Evolutionary conservation across 2,797 vertebrate species (phyloP), one percentile per base, ranked within the genome.

Genomic region (Bryconaethiops microstoma): DNA sequence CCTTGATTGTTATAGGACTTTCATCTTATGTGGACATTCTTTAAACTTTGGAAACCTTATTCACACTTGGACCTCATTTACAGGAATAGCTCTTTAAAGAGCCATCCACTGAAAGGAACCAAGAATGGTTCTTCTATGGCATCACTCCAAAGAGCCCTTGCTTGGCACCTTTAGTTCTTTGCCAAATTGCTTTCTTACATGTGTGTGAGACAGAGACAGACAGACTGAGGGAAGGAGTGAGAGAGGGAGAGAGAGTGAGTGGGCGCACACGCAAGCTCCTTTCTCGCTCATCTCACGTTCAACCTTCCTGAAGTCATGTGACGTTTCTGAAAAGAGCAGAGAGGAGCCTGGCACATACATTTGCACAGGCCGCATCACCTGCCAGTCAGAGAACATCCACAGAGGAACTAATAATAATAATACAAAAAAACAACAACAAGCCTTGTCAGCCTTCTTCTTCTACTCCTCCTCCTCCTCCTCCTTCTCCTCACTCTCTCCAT

Each of bases 361-460:
- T 90, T 87, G 82, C 50, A 76, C 88, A 87, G 74, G 77, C 83
- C 83, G 88, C 86, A 86, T 89, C 87, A 86, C 86, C 87, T 87
- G 84, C 70, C 60, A 77, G 84, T 67, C 75, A 85, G 87, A 90
- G 83, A 86, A 60, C 19, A 81, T 84, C 85, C 87, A 85, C 77
- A 76, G 68, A 21, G 50, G 60, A 85, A 83, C 88, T 90, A 88
- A 90, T 87, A 86, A 83, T 39, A 9, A 68, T 17, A 88, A 90
- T 87, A 86, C 5, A 86, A 81, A 89, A 48, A 55, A 55, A 50
- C 8, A 88, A 90, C 87, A 86, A 90, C 87, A 89, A 85, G 81
- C 71, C 86, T 86, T 89, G 88, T 91, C 90, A 89, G 86, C 81
- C 79, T 74, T 59, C 78, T 76, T 52, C 52, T 70, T 72, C 81